phyloP scores from a whole-genome alignment of 2,888 invertebrate species.

The Eupithecia tripunctaria region DNA sequence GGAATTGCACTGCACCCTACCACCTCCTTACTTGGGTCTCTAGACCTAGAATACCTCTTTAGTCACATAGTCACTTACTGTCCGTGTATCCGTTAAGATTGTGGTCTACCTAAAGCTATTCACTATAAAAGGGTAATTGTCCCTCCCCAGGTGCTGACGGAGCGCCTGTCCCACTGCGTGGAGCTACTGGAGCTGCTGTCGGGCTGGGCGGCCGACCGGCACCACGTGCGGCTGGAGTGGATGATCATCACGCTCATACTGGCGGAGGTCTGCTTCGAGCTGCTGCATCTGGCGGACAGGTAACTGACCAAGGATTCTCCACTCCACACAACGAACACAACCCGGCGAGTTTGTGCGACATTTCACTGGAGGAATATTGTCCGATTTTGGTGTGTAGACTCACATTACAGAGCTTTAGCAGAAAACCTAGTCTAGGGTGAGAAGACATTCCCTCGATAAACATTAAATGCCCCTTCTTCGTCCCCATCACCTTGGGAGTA shows the following conservation, averaged over 20 bases:
- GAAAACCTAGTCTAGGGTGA: background rate
- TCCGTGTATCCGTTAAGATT: no score
- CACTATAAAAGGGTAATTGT: no score
- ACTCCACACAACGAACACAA: background rate
- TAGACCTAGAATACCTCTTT: no score
- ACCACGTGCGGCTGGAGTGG: constrained; percentile 97
- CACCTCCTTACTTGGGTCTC: background rate
- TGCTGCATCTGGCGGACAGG: constrained; percentile 89
- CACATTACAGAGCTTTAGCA: background rate
- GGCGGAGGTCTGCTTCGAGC: constrained; percentile 96
- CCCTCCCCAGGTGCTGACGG: constrained; percentile 89
- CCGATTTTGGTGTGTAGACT: no score
- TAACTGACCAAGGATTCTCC: constrained; percentile 58
- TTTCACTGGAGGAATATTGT: background rate
- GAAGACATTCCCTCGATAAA: background rate
- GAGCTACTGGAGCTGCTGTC: constrained; percentile 95
- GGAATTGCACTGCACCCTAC: no score
- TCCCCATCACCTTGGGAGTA: background rate
- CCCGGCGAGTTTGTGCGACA: background rate
- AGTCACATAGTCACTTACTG: no score
- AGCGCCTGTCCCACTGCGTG: constrained; percentile 96
- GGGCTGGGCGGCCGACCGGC: constrained; percentile 95
- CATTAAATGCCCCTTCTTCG: background rate
- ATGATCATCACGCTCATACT: constrained; percentile 98
- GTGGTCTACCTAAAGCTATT: no score